Base-by-base conservation (phyloP, 2,113 vertebrate genomes). In the Larimichthys crocea region DNA sequence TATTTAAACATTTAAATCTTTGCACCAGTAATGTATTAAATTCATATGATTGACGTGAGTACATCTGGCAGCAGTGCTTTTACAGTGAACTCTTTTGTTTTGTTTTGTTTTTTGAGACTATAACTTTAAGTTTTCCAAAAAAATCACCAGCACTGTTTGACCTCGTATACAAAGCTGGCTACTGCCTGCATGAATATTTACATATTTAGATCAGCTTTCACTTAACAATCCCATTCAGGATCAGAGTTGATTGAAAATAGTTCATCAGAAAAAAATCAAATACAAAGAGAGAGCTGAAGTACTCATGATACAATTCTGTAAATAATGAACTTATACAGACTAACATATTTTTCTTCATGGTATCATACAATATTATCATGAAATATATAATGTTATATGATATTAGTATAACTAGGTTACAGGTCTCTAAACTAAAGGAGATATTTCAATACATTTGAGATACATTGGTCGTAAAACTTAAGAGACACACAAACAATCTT, bases 121-220 rank as follows among this genome's bases (percentile, higher is more conserved):
- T 24, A 22, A 16, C 40, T 24, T 24, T 1, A 16, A 64, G 14
- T 9, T 44, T 64, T 64, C 5, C 16, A 22, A 42, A 46, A 15
- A 24, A 64, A 17, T 48, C 15, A 65, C 10, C n/a, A 10, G 22
- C 15, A 11, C 22, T 66, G 44, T 16, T 66, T 29, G 9, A 66
- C 63, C 44, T 66, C 3, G 14, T 19, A 29, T 26, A 66, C 24
- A 66, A 29, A 49, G 44, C 44, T 64, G 4, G 46, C 42, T 46
- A 14, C 20, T 46, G 20, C 62, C 12, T n/a, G 61, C 26, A 61
- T 16, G 35, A 35, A 35, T 40, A 62, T 62, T 40, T 63, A 6
- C 61, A 63, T 63, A 22, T 42, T 63, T n/a, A 44, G 61, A 63
- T 63, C 61, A 63, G 19, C 61, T 63, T 44, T 20, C 20, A 24